Conservation (phyloP, 2,888 invertebrate genomes). For the Erpobdella octoculata region DNA sequence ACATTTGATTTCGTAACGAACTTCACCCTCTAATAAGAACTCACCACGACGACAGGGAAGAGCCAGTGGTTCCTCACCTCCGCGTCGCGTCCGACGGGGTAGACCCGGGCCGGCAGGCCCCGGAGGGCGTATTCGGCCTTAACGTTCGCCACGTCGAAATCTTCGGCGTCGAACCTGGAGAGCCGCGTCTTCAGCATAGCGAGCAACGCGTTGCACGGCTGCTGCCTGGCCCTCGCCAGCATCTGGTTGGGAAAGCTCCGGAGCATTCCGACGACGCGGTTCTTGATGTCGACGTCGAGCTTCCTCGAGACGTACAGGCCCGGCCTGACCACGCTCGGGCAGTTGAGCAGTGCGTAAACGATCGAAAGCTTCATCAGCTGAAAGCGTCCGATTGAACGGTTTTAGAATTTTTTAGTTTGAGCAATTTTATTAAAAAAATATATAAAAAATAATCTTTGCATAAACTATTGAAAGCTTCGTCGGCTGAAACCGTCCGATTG, state of each 20-base stretch:
- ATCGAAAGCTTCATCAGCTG: conserved; percentile 43
- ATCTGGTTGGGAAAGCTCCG: conserved; percentile 49
- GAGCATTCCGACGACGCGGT: conserved; percentile 43
- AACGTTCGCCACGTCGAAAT: conserved; percentile 40
- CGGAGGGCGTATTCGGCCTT: conserved; percentile 48
- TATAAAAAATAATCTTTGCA: too few relatives aligned
- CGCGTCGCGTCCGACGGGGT: conserved; percentile 44
- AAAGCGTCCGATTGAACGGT: too few relatives aligned
- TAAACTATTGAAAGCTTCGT: too few relatives aligned
- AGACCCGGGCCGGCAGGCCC: conserved; percentile 43
- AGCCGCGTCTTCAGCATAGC: conserved; percentile 44
- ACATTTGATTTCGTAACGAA: too few relatives aligned
- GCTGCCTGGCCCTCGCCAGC: conserved; percentile 43
- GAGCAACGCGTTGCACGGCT: conserved; percentile 47
- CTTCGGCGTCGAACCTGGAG: conserved; percentile 38
- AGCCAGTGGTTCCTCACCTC: conserved; percentile 50
- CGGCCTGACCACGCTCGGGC: conserved; percentile 42
- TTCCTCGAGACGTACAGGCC: conserved; percentile 39
- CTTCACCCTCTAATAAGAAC: too few relatives aligned
- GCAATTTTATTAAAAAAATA: too few relatives aligned
- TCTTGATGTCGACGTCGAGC: conserved; percentile 43
- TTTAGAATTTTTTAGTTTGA: too few relatives aligned
- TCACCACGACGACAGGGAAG: conserved; percentile 50
- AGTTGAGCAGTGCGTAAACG: conserved; percentile 43
- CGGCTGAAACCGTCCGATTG: too few relatives aligned